Percentiles rank a stretch among this genome's conserved stretches.
These are phyloP conservation scores for Mongoloraphidia duomilia DNA, from an alignment of 2,888 invertebrate species.

Conservation along the genomic window DNA sequence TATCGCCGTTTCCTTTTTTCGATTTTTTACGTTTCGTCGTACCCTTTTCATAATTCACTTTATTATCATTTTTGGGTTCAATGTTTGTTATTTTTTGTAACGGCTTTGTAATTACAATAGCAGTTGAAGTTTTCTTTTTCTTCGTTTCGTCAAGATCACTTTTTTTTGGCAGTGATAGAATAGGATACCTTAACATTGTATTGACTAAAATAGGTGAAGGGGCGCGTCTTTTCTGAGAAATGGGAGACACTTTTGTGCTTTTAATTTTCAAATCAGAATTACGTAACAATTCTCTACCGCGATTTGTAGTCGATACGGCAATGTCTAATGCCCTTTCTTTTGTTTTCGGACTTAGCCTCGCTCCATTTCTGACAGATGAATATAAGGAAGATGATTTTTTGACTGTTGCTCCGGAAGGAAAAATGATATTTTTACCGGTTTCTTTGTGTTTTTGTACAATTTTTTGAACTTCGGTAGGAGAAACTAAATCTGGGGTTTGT, in stretches of 20 bases:
- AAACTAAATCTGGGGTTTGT: slow-evolving; percentile 39
- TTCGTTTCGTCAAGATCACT: no score
- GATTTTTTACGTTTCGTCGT: slow-evolving; percentile 23
- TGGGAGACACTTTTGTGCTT: slow-evolving; percentile 8
- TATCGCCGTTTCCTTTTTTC: slow-evolving; percentile 21
- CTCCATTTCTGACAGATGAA: slow-evolving; percentile 23
- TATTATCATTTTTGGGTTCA: slow-evolving; percentile 6
- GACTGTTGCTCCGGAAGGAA: slow-evolving; percentile 25
- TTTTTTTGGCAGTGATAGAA: no score
- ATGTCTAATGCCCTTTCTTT: neutral
- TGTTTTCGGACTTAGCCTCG: slow-evolving; percentile 13
- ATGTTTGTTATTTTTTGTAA: slow-evolving; percentile 6
- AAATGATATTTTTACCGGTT: slow-evolving; percentile 16
- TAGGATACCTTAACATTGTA: no score
- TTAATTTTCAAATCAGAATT: slow-evolving; percentile 11
- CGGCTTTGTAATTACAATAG: neutral
- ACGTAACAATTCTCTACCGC: slow-evolving; percentile 15
- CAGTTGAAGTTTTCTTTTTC: no score
- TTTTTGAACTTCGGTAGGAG: slow-evolving; percentile 41
- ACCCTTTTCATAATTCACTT: slow-evolving; percentile 8
- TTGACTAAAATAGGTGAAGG: neutral
- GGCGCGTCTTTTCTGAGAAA: slow-evolving; percentile 4
- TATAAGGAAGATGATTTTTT: slow-evolving; percentile 29
- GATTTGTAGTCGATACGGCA: slow-evolving; percentile 5
- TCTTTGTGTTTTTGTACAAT: slow-evolving; percentile 30